Base-by-base conservation (phyloP, 1,140 invertebrate genomes). In the Lasaia peninsularis region DNA sequence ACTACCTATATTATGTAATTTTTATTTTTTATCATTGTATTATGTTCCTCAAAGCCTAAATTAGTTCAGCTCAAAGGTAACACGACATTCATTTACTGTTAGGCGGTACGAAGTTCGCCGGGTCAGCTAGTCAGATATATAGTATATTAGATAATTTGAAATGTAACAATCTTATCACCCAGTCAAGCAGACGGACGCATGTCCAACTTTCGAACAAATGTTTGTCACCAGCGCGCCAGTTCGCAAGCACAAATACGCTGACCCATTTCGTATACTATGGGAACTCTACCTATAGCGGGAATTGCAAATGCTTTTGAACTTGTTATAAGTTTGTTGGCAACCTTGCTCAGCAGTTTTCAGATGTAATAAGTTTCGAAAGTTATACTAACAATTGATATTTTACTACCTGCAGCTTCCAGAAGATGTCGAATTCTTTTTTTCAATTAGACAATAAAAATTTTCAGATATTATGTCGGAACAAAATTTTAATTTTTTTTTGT, bases 231-330 rank as follows among this genome's bases (percentile, higher is more conserved):
- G 3, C 20, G 37, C 12, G 12, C 37, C 18, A 44, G 40, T 20
- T 44, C 9, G 40, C 40, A 18, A 16, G 40, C 20, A 11, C 16
- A 44, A 44, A 11, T 18, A 20, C 7, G 37, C 40, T 48, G 40
- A 48, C 40, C 40, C 20, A 48, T 48, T 48, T 48, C 20, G 40
- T 16, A 21, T 18, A 20, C 40, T 48, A 48, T 48, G 20, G 40
- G 40, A 48, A 48, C 40, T 37, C 35, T 48, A 48, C 40, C 40
- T 48, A 48, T 44, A 44, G 37, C 4, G 9, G 37, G 24, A 16
- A 44, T 44, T 44, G 37, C 37, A 44, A 44, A 44, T 44, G 37
- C 37, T 44, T 44, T 44, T 18, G 37, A 44, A 44, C 37, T 44
- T 44, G 37, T 44, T 44, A 44, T 44, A 44, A 44, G 37, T 44